Evolutionary conservation across 2,888 invertebrate genomes (phyloP).

Genomic region (Eledone cirrhosa): DNA sequence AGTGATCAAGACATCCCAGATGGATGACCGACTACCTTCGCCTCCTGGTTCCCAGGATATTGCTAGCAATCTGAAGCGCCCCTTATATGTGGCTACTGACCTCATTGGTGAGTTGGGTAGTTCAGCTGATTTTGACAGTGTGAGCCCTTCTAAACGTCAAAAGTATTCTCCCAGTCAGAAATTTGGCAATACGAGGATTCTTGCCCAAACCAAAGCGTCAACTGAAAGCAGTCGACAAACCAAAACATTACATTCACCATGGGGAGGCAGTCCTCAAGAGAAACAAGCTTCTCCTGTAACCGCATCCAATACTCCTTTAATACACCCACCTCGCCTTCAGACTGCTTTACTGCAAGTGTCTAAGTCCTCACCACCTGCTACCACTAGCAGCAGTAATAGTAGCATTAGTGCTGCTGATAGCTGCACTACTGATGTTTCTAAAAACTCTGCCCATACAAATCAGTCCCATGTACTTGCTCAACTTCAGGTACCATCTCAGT

Average conservation of each 20-base stretch:
- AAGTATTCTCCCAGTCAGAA: conserved; percentile 32
- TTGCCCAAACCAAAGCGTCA: conserved; percentile 56
- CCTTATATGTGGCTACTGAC: conserved; percentile 30
- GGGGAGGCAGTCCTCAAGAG: conserved; percentile 21
- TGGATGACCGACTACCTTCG: conserved; percentile 8
- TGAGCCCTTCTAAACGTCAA: conserved; percentile 44
- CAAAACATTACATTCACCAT: conserved; percentile 34
- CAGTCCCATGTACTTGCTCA: conserved; percentile 60
- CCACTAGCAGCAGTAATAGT: conserved; percentile 28
- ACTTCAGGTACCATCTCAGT: conserved; percentile 52
- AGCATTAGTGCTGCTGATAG: conserved; percentile 11
- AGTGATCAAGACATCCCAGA: not conserved
- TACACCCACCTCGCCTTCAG: conserved; percentile 22
- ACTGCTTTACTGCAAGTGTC: conserved; percentile 29
- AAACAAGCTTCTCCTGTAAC: conserved; percentile 10
- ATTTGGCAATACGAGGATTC: conserved; percentile 49
- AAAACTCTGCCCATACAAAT: conserved; percentile 31
- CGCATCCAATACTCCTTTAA: conserved; percentile 22
- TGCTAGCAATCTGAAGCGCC: conserved; percentile 23
- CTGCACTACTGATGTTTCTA: not conserved
- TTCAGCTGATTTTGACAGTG: conserved; percentile 26
- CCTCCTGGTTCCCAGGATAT: conserved; percentile 4
- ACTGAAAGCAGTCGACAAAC: conserved; percentile 51
- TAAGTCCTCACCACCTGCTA: conserved; percentile 33
- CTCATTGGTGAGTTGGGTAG: conserved; percentile 31